Percentiles rank a stretch among this genome's conserved stretches.
phyloP scores from a whole-genome alignment of 2,888 invertebrate genomes.

The Cheilosia pagana region DNA sequence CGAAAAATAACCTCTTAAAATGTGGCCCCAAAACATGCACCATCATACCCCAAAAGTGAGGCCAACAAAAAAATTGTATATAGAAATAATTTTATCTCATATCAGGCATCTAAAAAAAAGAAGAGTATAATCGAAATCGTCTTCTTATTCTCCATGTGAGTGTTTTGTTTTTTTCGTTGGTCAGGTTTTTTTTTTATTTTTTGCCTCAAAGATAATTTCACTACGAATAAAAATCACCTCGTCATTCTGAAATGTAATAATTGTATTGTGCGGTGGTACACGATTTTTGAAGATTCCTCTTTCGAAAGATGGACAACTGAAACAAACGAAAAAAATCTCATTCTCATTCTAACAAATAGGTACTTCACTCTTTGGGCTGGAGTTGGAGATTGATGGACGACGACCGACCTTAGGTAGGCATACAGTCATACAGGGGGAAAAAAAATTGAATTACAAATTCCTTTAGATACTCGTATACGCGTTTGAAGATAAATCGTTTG shows the following conservation, averaged over 20 bases:
- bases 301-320: slow-evolving; percentile 47
- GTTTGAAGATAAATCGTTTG: not conserved
- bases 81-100: slow-evolving; percentile 37
- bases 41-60: slow-evolving; percentile 30
- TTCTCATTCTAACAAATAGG: slow-evolving; percentile 72
- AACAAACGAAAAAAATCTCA: slow-evolving; percentile 38
- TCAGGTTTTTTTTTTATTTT: not conserved
- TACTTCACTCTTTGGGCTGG: slow-evolving; percentile 57
- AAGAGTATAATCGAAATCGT: too few species aligned
- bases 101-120: slow-evolving; percentile 30
- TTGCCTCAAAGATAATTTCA: slow-evolving; percentile 56
- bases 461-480: not conserved
- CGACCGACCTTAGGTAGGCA: slow-evolving; percentile 58
- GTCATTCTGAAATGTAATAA: slow-evolving; percentile 72
- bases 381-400: slow-evolving; percentile 70
- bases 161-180: not conserved
- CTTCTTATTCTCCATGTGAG: slow-evolving; percentile 13
- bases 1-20: slow-evolving; percentile 58
- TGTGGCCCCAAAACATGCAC: slow-evolving; percentile 47
- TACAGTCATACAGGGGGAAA: not conserved
- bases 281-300: slow-evolving; percentile 68
- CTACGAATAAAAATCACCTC: slow-evolving; percentile 71
- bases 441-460: slow-evolving; percentile 14
- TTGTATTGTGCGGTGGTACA: slow-evolving; percentile 73
- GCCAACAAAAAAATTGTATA: slow-evolving; percentile 2